Percentiles rank a stretch among this genome's conserved stretches.
Evolutionary conservation across 1,140 invertebrate species (phyloP).

Genomic region (Aphis gossypii): DNA sequence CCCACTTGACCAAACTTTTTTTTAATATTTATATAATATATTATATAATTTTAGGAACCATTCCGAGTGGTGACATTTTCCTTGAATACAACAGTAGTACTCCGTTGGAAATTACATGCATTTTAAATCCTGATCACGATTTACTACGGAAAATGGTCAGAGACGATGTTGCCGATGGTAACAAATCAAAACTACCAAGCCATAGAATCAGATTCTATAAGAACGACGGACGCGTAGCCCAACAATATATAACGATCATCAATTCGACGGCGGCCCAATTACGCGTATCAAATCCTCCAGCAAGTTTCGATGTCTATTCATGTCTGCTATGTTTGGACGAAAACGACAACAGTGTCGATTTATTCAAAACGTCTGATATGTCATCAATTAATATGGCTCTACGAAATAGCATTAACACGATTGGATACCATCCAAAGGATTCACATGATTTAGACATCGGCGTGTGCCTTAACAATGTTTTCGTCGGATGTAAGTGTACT

Average conservation of each 20-base stretch:
- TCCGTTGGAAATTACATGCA: slow-evolving; percentile 66
- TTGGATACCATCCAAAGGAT: neutral
- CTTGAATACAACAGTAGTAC: slow-evolving; percentile 66
- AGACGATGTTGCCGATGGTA: slow-evolving; percentile 59
- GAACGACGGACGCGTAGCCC: slow-evolving; percentile 65
- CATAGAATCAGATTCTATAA: slow-evolving; percentile 66
- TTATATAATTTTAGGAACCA: slow-evolving; percentile 62
- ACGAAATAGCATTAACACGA: neutral
- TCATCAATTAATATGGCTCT: neutral
- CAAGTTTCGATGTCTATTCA: slow-evolving; percentile 64
- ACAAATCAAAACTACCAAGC: slow-evolving; percentile 62
- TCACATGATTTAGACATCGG: neutral
- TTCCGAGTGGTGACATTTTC: slow-evolving; percentile 67
- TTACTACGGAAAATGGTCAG: slow-evolving; percentile 66
- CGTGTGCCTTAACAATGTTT: slow-evolving; percentile 68
- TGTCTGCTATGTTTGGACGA: slow-evolving; percentile 62
- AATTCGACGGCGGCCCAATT: slow-evolving; percentile 67
- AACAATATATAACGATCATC: slow-evolving; percentile 66
- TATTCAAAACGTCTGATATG: neutral
- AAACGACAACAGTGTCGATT: no score
- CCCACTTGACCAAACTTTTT: no score
- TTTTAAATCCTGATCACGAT: slow-evolving; percentile 65
- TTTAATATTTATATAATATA: no score
- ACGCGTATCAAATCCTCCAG: slow-evolving; percentile 64
- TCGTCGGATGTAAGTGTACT: slow-evolving; percentile 66